A percentile compares a stretch with the other conserved stretches of the same genome.
Evolutionary conservation across 2,888 invertebrate species (phyloP).

Genomic region (Carpatolechia fugitivella): DNA sequence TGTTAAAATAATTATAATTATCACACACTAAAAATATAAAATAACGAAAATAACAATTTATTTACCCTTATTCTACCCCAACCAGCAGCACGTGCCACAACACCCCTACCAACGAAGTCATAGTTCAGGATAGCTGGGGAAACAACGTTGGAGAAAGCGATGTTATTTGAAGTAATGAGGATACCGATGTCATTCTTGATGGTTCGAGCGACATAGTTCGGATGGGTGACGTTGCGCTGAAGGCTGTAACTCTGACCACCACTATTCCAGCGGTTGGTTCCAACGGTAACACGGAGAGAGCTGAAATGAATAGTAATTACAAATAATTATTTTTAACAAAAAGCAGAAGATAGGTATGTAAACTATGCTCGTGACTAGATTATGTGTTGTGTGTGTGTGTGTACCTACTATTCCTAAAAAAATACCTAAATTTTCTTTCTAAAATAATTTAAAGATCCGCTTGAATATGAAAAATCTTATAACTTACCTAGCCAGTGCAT

Average conservation of each 20-base stretch:
- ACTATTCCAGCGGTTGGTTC: slow-evolving; percentile 50
- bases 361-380: no score
- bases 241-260: slow-evolving; percentile 45
- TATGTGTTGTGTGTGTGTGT: no score
- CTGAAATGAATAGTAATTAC: slow-evolving; percentile 27
- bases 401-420: no score
- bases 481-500: slow-evolving; percentile 34
- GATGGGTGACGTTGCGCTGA: slow-evolving; percentile 49
- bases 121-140: slow-evolving; percentile 32
- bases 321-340: not conserved
- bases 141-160: slow-evolving; percentile 27
- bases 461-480: not conserved
- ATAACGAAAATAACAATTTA: no score
- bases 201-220: slow-evolving; percentile 38
- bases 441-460: no score
- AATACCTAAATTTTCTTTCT: no score
- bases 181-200: slow-evolving; percentile 60
- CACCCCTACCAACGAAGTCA: slow-evolving; percentile 28
- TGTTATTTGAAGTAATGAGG: slow-evolving; percentile 34
- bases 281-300: slow-evolving; percentile 46
- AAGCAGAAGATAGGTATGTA: not conserved
- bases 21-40: no score
- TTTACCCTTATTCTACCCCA: slow-evolving; percentile 58
- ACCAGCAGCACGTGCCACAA: slow-evolving; percentile 41
- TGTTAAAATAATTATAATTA: no score